Base-by-base conservation (phyloP, 2,888 invertebrate genomes). In the Pollenia griseotomentosa region DNA sequence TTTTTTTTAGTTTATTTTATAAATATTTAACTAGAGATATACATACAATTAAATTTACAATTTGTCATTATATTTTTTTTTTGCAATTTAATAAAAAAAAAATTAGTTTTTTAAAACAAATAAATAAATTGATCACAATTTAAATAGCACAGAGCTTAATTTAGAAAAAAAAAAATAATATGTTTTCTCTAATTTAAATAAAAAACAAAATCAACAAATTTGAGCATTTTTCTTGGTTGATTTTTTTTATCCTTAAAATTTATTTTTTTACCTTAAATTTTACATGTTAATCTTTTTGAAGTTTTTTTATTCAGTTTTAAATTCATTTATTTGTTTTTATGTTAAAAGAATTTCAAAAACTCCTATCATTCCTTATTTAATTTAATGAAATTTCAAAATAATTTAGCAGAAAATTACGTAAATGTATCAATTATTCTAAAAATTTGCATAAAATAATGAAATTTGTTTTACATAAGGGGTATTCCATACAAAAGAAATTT, bases 41-140 rank as follows among this genome's bases (percentile, higher is more conserved):
- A 84, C 84, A 84, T 73, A 79, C 66, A 84, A 65, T 84, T 79
- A 61, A 65, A 84, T 84, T 53, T 84, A 84, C 84, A 84, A 53
- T 59, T 84, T 79, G 66, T 74, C 73, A 84, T 73, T 82, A 23
- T 66, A 16, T 48, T 78, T 68, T 12, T n/a, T 11, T 16, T 55
- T 78, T 19, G 33, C 33, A 33, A 33, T 33, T 33, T 2, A 23
- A 23, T 23, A 33, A 33, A 33, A 33, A 33, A 33, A 33, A 33
- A 33, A 33, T 33, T 33, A 5, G 33, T 33, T 44, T 65, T 78
- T 42, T 6, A 16, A 53, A 74, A 19, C 10, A 12, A 53, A n/a
- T 23, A 73, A 14, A 44, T 23, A 59, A 59, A 66, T n/a, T 2
- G 9, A 46, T 80, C 14, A 80, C 44, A 80, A 80, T 80, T 14